phyloP scores from a whole-genome alignment of 2,797 vertebrate species.

The Octomys mimax region DNA sequence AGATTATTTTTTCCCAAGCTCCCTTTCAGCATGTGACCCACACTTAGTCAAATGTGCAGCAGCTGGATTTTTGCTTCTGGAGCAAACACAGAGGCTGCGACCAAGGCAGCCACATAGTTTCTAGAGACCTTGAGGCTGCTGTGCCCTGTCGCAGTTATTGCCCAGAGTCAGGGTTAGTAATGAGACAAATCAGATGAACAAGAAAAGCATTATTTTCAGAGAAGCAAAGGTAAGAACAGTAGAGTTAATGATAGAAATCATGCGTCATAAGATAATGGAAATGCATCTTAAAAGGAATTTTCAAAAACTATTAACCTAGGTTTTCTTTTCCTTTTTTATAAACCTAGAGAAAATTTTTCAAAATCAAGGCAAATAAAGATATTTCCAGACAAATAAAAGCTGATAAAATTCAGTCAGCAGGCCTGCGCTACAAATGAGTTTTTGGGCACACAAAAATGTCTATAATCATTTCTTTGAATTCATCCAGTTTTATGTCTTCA shows the following conservation, averaged over 20 bases:
- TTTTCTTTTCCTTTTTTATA: not conserved
- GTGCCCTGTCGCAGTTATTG: not conserved
- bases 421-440: not conserved
- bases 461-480: not conserved
- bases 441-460: not conserved
- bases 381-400: not conserved
- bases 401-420: not conserved
- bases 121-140: not conserved
- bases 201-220: not conserved
- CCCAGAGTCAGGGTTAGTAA: not conserved
- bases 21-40: not conserved
- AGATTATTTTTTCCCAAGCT: not conserved
- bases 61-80: not conserved
- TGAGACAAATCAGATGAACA: not conserved
- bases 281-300: not conserved
- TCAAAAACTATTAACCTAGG: not conserved
- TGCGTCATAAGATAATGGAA: not conserved
- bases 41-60: not conserved
- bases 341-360: not conserved
- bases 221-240: not conserved
- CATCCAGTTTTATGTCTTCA: not conserved
- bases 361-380: not conserved
- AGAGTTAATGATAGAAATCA: not conserved
- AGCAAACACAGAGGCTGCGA: not conserved
- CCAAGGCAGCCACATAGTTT: not conserved